Percentiles rank a stretch among this genome's conserved stretches.
These are phyloP conservation scores for Deroplatys truncata DNA, from an alignment of 2,888 invertebrate species.

Conservation along the genomic window DNA sequence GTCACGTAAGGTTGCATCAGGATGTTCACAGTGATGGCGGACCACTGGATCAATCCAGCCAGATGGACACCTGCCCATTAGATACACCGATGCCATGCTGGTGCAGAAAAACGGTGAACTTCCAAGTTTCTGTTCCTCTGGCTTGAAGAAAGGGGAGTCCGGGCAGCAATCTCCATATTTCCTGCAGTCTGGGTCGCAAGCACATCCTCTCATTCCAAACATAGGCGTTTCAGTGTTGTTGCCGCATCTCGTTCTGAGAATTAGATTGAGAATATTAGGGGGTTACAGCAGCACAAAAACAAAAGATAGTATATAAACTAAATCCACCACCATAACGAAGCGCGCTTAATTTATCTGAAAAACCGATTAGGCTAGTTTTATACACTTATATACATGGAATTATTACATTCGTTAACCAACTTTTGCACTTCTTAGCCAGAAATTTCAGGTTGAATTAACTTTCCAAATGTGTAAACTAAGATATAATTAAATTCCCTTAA, in stretches of 20 bases:
- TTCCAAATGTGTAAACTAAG: no score
- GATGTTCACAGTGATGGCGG: neutral
- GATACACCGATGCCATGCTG: neutral
- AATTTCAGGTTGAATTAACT: no score
- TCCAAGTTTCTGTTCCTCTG: neutral
- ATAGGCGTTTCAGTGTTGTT: neutral
- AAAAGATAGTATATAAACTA: no score
- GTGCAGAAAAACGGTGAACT: neutral
- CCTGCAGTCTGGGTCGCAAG: neutral
- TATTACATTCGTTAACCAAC: no score
- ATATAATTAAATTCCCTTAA: no score
- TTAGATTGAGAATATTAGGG: neutral
- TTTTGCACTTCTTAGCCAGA: no score
- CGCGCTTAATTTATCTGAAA: no score
- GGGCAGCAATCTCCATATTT: slow-evolving; percentile 6
- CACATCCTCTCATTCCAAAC: neutral
- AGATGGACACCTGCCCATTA: neutral
- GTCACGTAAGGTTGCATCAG: neutral
- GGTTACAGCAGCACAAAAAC: no score
- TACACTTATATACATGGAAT: no score
- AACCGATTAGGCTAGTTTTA: no score
- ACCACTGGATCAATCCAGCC: neutral
- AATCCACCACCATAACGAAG: no score
- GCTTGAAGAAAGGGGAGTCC: neutral
- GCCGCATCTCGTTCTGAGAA: neutral